Conservation (phyloP, 2,797 vertebrate species). For the Echiichthys vipera region DNA sequence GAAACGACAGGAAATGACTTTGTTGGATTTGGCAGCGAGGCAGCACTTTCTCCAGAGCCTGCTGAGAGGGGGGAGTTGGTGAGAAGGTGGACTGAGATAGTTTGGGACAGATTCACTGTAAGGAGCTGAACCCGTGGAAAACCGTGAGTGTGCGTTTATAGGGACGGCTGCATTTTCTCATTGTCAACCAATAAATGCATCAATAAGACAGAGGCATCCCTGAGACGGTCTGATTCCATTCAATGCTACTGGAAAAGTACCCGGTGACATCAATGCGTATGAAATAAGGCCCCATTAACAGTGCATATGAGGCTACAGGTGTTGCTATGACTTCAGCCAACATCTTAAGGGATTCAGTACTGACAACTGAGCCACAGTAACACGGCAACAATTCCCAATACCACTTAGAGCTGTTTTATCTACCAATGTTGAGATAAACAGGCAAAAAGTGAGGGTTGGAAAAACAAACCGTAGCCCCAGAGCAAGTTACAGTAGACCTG, state of each 20-base stretch:
- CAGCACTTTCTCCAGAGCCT: constrained; percentile 78
- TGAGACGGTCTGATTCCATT: constrained; percentile 19
- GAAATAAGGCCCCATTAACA: constrained; percentile 17
- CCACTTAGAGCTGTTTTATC: constrained; percentile 35
- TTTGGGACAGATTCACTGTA: constrained; percentile 45
- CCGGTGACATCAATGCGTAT: constrained; percentile 37
- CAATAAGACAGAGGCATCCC: constrained; percentile 11
- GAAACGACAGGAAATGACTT: constrained; percentile 82
- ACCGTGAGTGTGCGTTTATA: background rate
- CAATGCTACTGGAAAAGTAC: constrained; percentile 36
- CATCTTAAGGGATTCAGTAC: constrained; percentile 65
- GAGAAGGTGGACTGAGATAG: constrained; percentile 45
- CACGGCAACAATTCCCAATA: constrained; percentile 69
- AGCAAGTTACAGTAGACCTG: constrained; percentile 31
- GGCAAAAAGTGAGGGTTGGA: constrained; percentile 13
- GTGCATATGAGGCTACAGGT: constrained; percentile 49
- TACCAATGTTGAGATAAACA: constrained; percentile 40
- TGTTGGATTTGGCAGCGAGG: constrained; percentile 85
- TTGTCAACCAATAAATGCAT: background rate
- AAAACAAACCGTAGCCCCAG: constrained; percentile 22
- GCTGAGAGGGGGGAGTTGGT: constrained; percentile 41
- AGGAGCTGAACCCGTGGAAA: constrained; percentile 42
- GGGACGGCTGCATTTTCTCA: constrained; percentile 8
- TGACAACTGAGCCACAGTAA: constrained; percentile 58
- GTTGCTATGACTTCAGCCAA: constrained; percentile 64